Evolutionary conservation across 1,140 invertebrate species (phyloP).

Genomic region (Sycophaga agraensis): DNA sequence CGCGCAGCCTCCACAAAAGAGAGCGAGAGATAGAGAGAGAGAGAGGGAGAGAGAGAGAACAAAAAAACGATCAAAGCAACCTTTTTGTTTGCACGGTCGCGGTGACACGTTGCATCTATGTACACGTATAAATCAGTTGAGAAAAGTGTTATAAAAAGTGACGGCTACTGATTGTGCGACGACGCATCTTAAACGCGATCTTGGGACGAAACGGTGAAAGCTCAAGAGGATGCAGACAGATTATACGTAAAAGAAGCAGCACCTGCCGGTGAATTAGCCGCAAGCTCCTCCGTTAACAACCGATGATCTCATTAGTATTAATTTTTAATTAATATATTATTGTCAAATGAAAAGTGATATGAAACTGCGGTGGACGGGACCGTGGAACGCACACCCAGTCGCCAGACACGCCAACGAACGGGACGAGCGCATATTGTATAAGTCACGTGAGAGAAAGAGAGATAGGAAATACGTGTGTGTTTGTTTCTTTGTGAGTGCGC

Average conservation of each 20-base stretch:
- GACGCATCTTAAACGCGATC: background rate
- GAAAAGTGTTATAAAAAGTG: slow-evolving; percentile 22
- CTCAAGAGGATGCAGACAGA: no score
- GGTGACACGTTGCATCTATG: no score
- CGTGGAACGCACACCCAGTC: background rate
- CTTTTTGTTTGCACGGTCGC: background rate
- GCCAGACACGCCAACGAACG: no score
- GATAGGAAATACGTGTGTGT: no score
- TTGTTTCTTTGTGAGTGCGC: no score
- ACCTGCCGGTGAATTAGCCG: slow-evolving; percentile 30
- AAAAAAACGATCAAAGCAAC: no score
- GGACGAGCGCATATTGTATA: no score
- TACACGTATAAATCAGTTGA: background rate
- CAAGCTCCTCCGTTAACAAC: slow-evolving; percentile 34
- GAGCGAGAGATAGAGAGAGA: no score
- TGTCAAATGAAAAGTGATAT: slow-evolving; percentile 26
- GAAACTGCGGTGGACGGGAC: slow-evolving; percentile 2
- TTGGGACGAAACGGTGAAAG: background rate
- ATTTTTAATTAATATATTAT: slow-evolving; percentile 31
- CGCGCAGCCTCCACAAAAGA: background rate
- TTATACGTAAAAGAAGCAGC: no score
- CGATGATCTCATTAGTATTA: slow-evolving; percentile 49
- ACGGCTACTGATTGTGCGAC: slow-evolving; percentile 18
- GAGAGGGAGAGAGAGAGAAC: no score
- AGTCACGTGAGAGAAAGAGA: slow-evolving; percentile 4